Base-by-base conservation (phyloP, 2,113 vertebrate genomes). In the Plecotus auritus region DNA sequence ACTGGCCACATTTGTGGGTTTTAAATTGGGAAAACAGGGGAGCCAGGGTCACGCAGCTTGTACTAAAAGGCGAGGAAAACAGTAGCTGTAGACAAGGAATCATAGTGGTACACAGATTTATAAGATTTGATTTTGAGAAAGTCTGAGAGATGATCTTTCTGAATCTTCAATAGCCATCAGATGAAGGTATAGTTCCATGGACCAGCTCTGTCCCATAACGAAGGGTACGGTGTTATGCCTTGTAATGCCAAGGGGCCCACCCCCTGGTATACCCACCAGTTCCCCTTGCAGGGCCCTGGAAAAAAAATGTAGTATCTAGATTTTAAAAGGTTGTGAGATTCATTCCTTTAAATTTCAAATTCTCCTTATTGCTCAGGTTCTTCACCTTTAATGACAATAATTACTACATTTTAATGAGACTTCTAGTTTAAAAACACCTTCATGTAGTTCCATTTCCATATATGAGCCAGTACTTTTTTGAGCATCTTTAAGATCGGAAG, bases 51-150 rank as follows among this genome's bases (percentile, higher is more conserved):
- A 56, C 18, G 66, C 9, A 61, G 51, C 22, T 51, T 26, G 28
- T 30, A 26, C 10, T 59, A 22, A 82, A 51, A 49, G 9, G 35
- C 1, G 26, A 93, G 13, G 76, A 70, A 45, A 93, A 82, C 32
- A 37, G 47, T 42, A 64, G 64, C 42, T 40, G 13, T 42, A 18
- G 16, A 66, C 49, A 73, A 78, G 88, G 67, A 88, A 30, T 87
- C 17, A 2, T 20, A 83, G 89, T 74, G 9, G 42, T 42, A 37
- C 37, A 47, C 47, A 61, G 37, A 61, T 59, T 30, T 64, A 14
- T 87, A 56, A 42, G 40, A 76, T 93, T 84, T 78, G 61, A 82
- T 85, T 73, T 84, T 83, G 92, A 93, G 70, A 56, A 80, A 40
- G 7, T 35, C 20, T 28, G 37, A 87, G 70, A 73, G 59, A 67